Conservation (phyloP, 2,113 vertebrate species). For the Aldabrachelys gigantea region DNA sequence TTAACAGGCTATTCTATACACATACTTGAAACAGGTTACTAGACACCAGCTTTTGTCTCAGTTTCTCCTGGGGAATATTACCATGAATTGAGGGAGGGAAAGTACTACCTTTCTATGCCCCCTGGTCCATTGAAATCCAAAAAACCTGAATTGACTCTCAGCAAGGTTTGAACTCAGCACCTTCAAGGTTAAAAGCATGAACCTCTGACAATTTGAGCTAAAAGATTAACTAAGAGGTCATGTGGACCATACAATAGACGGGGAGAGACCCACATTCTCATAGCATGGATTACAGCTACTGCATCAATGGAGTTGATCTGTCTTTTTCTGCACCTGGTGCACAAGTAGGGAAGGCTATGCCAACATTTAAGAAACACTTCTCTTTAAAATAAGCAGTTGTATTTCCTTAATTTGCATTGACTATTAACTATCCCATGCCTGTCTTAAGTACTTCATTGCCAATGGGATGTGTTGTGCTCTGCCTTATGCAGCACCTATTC, state of each 20-base stretch:
- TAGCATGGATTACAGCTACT: neutral
- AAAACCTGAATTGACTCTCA: neutral
- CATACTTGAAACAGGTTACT: neutral
- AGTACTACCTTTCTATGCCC: neutral
- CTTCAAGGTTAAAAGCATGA: neutral
- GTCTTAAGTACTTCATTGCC: neutral
- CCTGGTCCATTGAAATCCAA: neutral
- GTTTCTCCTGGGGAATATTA: neutral
- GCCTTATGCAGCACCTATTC: neutral
- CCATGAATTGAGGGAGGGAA: neutral
- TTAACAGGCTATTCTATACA: rapidly evolving
- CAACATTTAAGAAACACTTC: conserved; percentile 25
- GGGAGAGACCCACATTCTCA: neutral
- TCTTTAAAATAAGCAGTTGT: conserved; percentile 29
- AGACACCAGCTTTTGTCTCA: neutral
- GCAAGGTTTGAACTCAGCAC: neutral
- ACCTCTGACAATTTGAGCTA: neutral
- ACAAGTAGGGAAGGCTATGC: neutral
- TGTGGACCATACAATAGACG: neutral
- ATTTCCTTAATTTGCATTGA: conserved; percentile 17
- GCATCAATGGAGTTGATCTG: conserved; percentile 1
- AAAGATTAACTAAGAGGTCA: neutral
- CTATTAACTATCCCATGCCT: neutral
- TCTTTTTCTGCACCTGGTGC: neutral
- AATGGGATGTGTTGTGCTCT: conserved; percentile 16